Evolutionary conservation across 2,888 invertebrate genomes (phyloP).

Genomic region (Acanthosepion lycidas): DNA sequence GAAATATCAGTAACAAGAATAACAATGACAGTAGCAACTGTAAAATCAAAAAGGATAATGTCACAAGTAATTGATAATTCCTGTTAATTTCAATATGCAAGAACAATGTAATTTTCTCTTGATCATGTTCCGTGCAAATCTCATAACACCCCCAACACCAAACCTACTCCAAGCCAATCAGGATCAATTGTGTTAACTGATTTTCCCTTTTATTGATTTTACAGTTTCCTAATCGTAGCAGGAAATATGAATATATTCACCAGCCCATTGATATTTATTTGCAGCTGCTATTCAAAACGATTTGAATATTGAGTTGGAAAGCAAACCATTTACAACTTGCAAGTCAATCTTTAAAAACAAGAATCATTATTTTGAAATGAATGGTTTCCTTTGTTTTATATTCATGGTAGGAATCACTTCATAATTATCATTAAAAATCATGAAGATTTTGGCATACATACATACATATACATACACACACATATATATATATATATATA

Average conservation of each 20-base stretch:
- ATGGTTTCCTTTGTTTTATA: not conserved
- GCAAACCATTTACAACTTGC: not conserved
- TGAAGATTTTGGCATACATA: no score
- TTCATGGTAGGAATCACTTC: not conserved
- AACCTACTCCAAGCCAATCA: not conserved
- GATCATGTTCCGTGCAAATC: not conserved
- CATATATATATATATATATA: no score
- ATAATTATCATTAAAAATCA: not conserved
- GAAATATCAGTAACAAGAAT: no score
- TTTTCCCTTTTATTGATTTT: not conserved
- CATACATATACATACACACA: no score
- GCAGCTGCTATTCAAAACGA: not conserved
- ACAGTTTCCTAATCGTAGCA: not conserved
- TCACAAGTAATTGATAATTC: not conserved
- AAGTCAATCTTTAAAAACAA: not conserved
- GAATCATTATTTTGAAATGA: not conserved
- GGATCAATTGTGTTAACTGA: not conserved
- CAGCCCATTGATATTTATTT: not conserved
- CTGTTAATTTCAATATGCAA: not conserved
- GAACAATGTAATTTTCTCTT: not conserved
- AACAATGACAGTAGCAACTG: no score
- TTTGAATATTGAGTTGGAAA: not conserved
- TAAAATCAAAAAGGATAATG: no score
- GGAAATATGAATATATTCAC: constrained; percentile 33
- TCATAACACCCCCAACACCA: not conserved